Evolutionary conservation across 2,113 vertebrate genomes (phyloP).

Genomic region (Seriola aureovittata): DNA sequence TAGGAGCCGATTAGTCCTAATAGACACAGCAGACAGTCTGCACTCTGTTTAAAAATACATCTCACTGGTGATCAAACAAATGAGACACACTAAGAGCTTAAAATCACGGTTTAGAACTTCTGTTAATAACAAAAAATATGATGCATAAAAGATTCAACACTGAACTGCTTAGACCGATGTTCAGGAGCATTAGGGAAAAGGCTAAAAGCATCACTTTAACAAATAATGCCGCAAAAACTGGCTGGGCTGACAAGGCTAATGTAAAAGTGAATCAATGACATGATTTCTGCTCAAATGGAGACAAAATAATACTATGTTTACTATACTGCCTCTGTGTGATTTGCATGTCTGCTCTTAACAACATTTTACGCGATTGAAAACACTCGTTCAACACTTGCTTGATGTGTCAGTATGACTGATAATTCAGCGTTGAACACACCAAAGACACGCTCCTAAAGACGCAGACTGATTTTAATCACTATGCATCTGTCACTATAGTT

Average conservation of each 20-base stretch:
- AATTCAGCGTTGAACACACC: background rate
- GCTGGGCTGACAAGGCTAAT: background rate
- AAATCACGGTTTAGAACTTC: background rate
- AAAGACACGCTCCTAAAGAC: too few species aligned
- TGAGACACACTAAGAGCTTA: background rate
- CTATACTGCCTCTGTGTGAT: background rate
- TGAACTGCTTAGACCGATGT: background rate
- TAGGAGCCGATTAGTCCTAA: background rate
- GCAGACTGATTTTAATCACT: slow-evolving; percentile 19
- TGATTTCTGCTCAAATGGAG: background rate
- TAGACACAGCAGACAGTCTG: background rate
- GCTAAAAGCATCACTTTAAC: slow-evolving; percentile 5
- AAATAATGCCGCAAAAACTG: background rate
- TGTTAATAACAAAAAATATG: too few species aligned
- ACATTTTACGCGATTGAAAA: background rate
- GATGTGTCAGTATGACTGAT: background rate
- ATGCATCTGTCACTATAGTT: background rate
- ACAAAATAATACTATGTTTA: background rate
- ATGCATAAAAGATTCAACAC: background rate
- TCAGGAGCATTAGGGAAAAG: slow-evolving; percentile 6
- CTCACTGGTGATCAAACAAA: background rate
- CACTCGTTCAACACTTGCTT: background rate
- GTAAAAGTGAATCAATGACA: background rate
- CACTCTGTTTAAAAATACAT: background rate
- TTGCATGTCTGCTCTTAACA: slow-evolving; percentile 1